phyloP scores from a whole-genome alignment of 2,113 vertebrate species.

The Brachyistius frenatus region DNA sequence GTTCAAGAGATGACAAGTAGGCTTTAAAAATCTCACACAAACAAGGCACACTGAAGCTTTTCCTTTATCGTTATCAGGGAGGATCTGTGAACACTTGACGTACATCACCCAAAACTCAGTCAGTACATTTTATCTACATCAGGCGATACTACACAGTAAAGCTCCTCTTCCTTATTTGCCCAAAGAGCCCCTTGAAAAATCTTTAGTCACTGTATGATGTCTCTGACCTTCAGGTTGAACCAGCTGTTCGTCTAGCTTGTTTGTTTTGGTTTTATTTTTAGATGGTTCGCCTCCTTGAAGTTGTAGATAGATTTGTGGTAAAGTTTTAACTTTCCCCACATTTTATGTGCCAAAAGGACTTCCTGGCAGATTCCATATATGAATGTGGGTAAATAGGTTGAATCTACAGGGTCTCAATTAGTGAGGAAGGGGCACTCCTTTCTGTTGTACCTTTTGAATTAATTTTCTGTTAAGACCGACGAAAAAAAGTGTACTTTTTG shows the following conservation, averaged over 20 bases:
- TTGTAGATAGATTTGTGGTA: constrained; percentile 1
- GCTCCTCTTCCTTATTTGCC: too few relatives aligned
- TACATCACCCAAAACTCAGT: background rate
- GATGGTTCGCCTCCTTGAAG: background rate
- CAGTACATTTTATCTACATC: background rate
- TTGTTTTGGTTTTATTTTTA: background rate
- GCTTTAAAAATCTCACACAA: background rate
- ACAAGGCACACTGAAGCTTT: background rate
- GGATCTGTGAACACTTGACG: too few relatives aligned
- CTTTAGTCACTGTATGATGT: too few relatives aligned
- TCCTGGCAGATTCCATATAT: constrained; percentile 30
- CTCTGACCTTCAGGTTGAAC: too few relatives aligned
- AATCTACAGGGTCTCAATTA: constrained; percentile 70
- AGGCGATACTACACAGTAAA: background rate
- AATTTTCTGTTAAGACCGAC: constrained; percentile 12
- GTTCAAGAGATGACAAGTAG: background rate
- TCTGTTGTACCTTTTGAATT: constrained; percentile 30
- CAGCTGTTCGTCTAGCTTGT: too few relatives aligned
- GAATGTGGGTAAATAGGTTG: constrained; percentile 55
- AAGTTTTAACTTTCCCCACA: constrained; percentile 3
- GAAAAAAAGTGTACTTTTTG: background rate
- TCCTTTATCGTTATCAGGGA: background rate
- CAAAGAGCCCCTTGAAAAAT: too few relatives aligned
- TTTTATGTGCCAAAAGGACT: constrained; percentile 26
- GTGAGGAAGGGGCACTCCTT: constrained; percentile 42